Conservation (phyloP, 2,888 invertebrate genomes). For the Leptopilina syphax region DNA sequence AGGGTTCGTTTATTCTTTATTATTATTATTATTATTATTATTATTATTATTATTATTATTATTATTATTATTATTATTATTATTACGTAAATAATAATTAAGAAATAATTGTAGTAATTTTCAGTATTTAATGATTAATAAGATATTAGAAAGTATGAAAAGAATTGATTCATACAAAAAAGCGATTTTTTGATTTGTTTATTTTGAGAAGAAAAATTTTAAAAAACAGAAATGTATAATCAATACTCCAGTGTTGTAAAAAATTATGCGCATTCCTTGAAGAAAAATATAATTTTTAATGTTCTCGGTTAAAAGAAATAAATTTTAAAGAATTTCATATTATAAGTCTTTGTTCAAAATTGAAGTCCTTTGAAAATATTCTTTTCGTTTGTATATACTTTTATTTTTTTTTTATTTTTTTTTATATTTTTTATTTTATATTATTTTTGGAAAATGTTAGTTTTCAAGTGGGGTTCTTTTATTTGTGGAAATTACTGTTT, state of each 20-base stretch:
- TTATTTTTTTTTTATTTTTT: background rate
- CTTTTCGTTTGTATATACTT: background rate
- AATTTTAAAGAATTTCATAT: background rate
- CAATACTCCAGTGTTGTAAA: background rate
- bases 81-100: background rate
- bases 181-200: background rate
- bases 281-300: conserved; percentile 1
- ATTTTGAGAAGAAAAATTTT: background rate
- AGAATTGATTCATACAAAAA: background rate
- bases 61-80: too few species aligned
- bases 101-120: background rate
- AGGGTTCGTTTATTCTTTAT: background rate
- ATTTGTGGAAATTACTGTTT: background rate
- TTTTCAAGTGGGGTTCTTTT: background rate
- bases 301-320: conserved; percentile 13
- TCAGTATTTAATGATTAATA: background rate
- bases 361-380: background rate
- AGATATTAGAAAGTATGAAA: background rate
- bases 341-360: background rate
- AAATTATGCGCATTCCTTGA: background rate
- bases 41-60: too few species aligned
- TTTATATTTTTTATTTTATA: background rate
- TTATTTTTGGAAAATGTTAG: too few species aligned
- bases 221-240: background rate
- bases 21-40: too few species aligned